Percentiles rank a stretch among this genome's conserved stretches.
These are phyloP conservation scores for Eulemur macaco DNA, from an alignment of 2,113 vertebrate genomes.

Conservation along the genomic window DNA sequence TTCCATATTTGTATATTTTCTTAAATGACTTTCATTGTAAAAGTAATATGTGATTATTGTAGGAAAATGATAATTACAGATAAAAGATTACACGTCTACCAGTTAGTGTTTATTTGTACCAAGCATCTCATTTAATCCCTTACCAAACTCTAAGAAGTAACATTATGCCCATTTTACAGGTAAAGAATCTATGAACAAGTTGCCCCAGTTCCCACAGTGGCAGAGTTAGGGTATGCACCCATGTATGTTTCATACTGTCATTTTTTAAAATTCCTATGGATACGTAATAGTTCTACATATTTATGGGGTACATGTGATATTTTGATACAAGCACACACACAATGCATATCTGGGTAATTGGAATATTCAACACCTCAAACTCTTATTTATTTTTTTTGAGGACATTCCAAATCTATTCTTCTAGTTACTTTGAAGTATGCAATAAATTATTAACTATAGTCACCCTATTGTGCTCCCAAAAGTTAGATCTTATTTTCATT, in stretches of 20 bases:
- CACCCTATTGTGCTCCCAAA: neutral
- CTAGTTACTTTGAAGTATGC: neutral
- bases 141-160: neutral
- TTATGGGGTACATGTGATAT: neutral
- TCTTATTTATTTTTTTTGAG: neutral
- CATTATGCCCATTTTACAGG: neutral
- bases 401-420: neutral
- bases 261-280: neutral
- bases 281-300: neutral
- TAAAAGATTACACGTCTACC: neutral
- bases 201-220: neutral
- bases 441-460: neutral
- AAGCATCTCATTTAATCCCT: neutral
- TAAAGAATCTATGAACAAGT: neutral
- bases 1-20: neutral
- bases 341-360: neutral
- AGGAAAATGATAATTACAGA: neutral
- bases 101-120: neutral
- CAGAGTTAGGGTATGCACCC: neutral
- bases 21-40: neutral
- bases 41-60: neutral
- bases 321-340: neutral
- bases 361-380: neutral
- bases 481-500: neutral
- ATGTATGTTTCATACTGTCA: neutral